These are phyloP conservation scores for Vanessa tameamea DNA, from an alignment of 1,140 invertebrate species.

Conservation along the genomic window DNA sequence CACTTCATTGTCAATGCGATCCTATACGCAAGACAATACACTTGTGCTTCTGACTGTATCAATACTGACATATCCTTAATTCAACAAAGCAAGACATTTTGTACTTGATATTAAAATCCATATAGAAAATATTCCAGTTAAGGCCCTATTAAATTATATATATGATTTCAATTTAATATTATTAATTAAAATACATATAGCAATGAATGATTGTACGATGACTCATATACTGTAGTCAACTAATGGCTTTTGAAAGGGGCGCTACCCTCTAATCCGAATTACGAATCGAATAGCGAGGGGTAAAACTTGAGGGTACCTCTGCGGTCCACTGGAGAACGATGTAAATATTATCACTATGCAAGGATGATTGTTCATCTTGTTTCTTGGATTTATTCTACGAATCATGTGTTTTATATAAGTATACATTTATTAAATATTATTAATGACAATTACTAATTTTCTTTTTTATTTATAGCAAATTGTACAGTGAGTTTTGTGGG, in stretches of 20 bases:
- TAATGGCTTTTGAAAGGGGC: conserved; percentile 23
- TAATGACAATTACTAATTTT: too few relatives aligned
- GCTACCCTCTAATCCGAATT: conserved; percentile 18
- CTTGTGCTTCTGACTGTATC: not conserved
- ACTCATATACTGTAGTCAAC: conserved; percentile 23
- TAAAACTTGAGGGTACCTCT: conserved; percentile 16
- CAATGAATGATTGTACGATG: conserved; percentile 18
- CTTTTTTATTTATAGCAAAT: too few relatives aligned
- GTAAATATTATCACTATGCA: conserved; percentile 7
- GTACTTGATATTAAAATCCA: too few relatives aligned
- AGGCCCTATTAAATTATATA: not conserved
- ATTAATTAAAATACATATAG: conserved; percentile 12
- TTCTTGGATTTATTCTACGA: not conserved
- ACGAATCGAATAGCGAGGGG: conserved; percentile 30
- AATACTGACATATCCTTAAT: not conserved
- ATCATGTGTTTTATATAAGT: not conserved
- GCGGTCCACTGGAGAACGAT: not conserved
- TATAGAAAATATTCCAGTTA: too few relatives aligned
- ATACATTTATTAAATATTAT: not conserved
- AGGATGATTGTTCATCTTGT: conserved; percentile 17
- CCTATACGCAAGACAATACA: too few relatives aligned
- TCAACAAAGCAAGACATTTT: too few relatives aligned
- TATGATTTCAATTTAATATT: not conserved
- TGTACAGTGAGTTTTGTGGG: too few relatives aligned
- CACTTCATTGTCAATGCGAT: too few relatives aligned